Percentiles rank a stretch among this genome's conserved stretches.
phyloP scores from a whole-genome alignment of 2,113 vertebrate species.

The Leptodactylus fuscus region DNA sequence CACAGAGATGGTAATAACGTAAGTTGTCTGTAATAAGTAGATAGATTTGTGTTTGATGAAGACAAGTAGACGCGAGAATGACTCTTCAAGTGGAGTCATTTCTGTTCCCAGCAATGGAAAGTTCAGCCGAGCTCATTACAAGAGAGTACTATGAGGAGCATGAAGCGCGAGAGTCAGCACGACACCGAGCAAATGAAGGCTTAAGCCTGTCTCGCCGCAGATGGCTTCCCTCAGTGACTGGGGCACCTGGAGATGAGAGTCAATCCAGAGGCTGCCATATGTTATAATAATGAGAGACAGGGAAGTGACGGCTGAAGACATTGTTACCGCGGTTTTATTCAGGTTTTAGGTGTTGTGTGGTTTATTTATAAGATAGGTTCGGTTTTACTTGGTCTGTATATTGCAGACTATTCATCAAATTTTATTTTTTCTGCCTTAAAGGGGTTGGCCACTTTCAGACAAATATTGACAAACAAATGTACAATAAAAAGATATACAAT shows the following conservation, averaged over 20 bases:
- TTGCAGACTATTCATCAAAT: too few species aligned
- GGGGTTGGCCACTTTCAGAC: too few species aligned
- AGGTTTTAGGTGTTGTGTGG: background rate
- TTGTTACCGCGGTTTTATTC: background rate
- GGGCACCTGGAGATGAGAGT: background rate
- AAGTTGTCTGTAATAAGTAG: background rate
- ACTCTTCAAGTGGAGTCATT: background rate
- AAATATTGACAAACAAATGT: too few species aligned
- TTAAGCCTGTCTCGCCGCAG: background rate
- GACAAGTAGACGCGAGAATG: background rate
- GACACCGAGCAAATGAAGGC: background rate
- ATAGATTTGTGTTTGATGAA: background rate
- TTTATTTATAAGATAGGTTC: too few species aligned
- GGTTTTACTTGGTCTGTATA: too few species aligned
- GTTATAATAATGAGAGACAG: background rate
- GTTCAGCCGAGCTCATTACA: background rate
- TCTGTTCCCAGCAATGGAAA: constrained; percentile 4
- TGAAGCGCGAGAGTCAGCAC: background rate
- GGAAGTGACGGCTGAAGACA: background rate
- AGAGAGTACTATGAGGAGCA: constrained; percentile 11
- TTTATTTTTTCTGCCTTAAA: too few species aligned
- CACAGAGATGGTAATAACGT: background rate
- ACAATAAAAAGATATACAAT: too few species aligned
- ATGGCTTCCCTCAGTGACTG: background rate
- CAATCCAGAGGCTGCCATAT: background rate